Base-by-base conservation (phyloP, 2,888 invertebrate genomes). In the Machimus rusticus region DNA sequence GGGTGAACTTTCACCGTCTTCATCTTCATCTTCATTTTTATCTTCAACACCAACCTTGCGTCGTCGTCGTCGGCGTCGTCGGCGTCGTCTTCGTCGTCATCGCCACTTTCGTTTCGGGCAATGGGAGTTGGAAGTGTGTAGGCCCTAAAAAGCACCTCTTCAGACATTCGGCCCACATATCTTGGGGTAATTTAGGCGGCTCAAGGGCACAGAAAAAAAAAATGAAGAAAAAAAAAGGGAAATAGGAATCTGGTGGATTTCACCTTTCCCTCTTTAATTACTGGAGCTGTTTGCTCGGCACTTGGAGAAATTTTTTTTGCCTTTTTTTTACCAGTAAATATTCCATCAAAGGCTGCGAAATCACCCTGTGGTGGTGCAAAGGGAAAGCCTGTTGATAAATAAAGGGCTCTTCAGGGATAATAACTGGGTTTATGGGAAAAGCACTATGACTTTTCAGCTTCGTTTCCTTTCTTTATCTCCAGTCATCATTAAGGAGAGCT, bases 231-330 rank as follows among this genome's bases (percentile, higher is more conserved):
- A 79, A 31, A 16, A 9, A n/a, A 46, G 23, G 51, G 16, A 79
- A 79, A n/a, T n/a, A 12, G 28, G 82, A 66, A 19, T 84, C n/a
- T 23, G 9, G n/a, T 66, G 31, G 82, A 14, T 34, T 37, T 66
- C 37, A 66, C 57, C 82, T 37, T 84, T 57, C 39, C 82, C 82
- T 66, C 82, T 84, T 84, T 84, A 84, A 84, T 84, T 84, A 84
- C 82, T 51, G 9, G 66, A 84, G 66, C 16, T 37, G 23, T 37
- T 84, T 84, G 66, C 34, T 31, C 23, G 55, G 55, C 31, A 31
- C 55, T 81, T 81, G 43, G 39, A 46, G 43, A 46, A 46, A 16
- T 46, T 46, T 46, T 46, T 3, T 66, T n/a, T n/a, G n/a, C n/a
- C n/a, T n/a, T n/a, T 39, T 84, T 66, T 51, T 84, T 74, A 31